A percentile compares a stretch with the other conserved stretches of the same genome.
Evolutionary conservation across 1,140 invertebrate species (phyloP).

Genomic region (Tribolium castaneum): DNA sequence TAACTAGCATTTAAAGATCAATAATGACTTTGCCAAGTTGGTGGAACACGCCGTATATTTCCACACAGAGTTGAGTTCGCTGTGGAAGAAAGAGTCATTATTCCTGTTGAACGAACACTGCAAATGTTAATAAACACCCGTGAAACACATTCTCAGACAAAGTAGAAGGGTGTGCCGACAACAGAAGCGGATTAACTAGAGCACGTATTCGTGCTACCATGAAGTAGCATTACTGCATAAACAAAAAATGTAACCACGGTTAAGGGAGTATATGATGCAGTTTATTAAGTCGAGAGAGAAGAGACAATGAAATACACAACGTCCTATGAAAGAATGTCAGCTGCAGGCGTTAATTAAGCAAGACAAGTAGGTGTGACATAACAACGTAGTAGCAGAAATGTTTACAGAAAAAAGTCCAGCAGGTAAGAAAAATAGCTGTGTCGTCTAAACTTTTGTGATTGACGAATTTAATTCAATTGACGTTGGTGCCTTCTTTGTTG

Average conservation of each 20-base stretch:
- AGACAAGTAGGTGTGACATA: neutral
- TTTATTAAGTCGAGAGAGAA: conserved; percentile 30
- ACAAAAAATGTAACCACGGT: conserved; percentile 10
- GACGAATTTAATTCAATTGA: neutral
- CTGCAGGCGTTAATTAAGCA: conserved; percentile 31
- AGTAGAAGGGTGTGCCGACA: neutral
- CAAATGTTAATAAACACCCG: conserved; percentile 4
- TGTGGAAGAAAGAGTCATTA: neutral
- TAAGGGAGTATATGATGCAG: conserved; percentile 21
- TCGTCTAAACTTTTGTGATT: neutral
- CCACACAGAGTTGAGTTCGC: no score
- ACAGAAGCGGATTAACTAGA: conserved; percentile 11
- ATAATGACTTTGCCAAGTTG: no score
- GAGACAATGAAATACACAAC: conserved; percentile 3
- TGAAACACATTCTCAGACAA: neutral
- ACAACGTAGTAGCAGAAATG: neutral
- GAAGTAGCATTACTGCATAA: neutral
- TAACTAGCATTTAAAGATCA: no score
- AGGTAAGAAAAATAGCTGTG: neutral
- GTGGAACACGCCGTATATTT: no score
- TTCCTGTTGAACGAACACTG: conserved; percentile 2
- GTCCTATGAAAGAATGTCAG: conserved; percentile 18
- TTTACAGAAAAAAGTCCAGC: neutral
- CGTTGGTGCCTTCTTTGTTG: neutral
- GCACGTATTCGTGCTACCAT: conserved; percentile 4